These are phyloP conservation scores for Cichladusa arquata DNA, from an alignment of 2,113 vertebrate genomes.

Conservation along the genomic window DNA sequence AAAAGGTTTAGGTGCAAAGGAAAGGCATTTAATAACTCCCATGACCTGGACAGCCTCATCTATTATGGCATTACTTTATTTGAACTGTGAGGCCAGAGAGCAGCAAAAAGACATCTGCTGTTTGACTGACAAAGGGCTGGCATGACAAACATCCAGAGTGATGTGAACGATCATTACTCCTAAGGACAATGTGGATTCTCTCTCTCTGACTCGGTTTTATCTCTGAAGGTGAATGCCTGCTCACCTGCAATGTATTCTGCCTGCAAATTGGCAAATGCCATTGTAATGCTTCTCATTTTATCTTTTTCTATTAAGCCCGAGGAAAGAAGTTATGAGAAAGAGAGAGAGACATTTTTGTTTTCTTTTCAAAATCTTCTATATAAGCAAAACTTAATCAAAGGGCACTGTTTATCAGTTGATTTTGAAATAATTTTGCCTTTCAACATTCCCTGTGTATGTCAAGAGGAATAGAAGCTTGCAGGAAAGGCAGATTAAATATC, in stretches of 20 bases:
- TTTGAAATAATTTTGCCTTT: constrained; percentile 44
- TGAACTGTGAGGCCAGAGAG: not conserved
- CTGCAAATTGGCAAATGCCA: constrained; percentile 32
- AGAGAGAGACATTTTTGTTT: not conserved
- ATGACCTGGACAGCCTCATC: not conserved
- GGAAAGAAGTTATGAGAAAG: constrained; percentile 1
- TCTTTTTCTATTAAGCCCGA: constrained; percentile 39
- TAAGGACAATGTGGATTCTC: constrained; percentile 12
- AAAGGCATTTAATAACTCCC: not conserved
- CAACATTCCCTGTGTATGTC: not conserved
- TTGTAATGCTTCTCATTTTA: constrained; percentile 43
- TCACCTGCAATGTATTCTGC: constrained; percentile 36
- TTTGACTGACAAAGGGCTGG: not conserved
- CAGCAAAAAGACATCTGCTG: not conserved
- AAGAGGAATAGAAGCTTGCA: not conserved
- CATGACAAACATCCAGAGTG: not conserved
- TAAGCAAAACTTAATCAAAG: not conserved
- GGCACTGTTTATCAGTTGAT: constrained; percentile 26
- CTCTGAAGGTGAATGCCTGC: constrained; percentile 29
- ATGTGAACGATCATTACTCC: not conserved
- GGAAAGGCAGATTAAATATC: not conserved
- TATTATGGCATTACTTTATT: not conserved
- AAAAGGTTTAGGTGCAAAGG: not conserved
- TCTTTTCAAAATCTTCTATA: not conserved
- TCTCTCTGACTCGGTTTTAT: constrained; percentile 24